Evolutionary conservation across 1,140 invertebrate species (phyloP).

Genomic region (Caenorhabditis brenneri): DNA sequence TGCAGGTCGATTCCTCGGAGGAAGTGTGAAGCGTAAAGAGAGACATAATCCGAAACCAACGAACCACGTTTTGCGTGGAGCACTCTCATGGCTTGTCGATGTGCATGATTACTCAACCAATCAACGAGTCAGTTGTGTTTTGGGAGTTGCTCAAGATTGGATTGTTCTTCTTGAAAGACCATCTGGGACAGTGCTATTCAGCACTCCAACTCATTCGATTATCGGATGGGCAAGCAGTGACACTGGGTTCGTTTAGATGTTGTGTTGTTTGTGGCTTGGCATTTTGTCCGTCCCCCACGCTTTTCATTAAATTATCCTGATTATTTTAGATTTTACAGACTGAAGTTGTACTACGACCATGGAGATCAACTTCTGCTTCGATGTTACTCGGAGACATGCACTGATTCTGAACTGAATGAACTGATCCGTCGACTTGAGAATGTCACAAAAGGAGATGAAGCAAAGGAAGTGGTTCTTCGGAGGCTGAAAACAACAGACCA

Average conservation of each 20-base stretch:
- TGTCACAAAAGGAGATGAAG: conserved; percentile 17
- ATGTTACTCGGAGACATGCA: conserved; percentile 62
- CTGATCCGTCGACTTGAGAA: conserved; percentile 60
- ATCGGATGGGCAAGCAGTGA: conserved; percentile 79
- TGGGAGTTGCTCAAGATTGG: conserved; percentile 85
- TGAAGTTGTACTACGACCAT: conserved; percentile 70
- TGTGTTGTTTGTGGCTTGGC: neutral
- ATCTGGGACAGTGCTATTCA: conserved; percentile 84
- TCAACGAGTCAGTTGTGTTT: conserved; percentile 79
- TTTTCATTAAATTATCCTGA: no score
- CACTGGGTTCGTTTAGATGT: conserved; percentile 54
- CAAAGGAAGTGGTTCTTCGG: conserved; percentile 78
- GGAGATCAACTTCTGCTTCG: conserved; percentile 67
- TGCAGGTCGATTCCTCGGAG: conserved; percentile 65
- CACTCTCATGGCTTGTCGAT: conserved; percentile 81
- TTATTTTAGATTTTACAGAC: conserved; percentile 49
- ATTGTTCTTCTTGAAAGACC: conserved; percentile 84
- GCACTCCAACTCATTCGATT: conserved; percentile 82
- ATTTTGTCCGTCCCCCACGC: no score
- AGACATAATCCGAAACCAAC: conserved; percentile 77
- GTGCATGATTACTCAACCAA: conserved; percentile 75
- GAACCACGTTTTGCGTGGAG: conserved; percentile 78
- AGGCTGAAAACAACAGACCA: conserved; percentile 83
- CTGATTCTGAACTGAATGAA: conserved; percentile 61
- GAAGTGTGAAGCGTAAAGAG: conserved; percentile 77